Base-by-base conservation (phyloP, 1,140 invertebrate species). In the Drosophila ercepeae region DNA sequence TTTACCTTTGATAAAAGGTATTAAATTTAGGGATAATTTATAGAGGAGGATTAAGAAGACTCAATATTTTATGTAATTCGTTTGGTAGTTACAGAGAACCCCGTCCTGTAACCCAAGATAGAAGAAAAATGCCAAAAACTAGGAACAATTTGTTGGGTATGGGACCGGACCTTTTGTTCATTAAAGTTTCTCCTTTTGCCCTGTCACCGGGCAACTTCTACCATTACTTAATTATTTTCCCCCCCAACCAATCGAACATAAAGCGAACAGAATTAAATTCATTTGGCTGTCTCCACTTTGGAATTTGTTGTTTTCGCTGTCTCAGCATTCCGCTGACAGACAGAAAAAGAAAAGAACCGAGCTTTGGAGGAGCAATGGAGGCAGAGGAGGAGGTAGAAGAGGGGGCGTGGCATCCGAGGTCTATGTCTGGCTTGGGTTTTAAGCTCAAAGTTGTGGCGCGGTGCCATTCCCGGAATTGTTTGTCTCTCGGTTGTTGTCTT, bases 381-480 rank as follows among this genome's bases (percentile, higher is more conserved):
- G 50, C 18, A 32, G 45, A 11, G 42, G 13, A 6, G 8, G 23
- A 9, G n/a, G n/a, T 21, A 14, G 55, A 41, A 5, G 19, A 8
- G 48, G 48, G 29, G 13, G 25, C 45, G 55, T 65, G 57, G 58
- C 48, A 55, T 41, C 18, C 42, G 58, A 68, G 39, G 69, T 78
- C 57, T 78, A 75, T 36, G 78, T 73, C 73, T 76, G 54, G 60
- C 44, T 58, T 39, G 53, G 29, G 60, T 19, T 55, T 61, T 27
- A 39, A 49, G 18, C 58, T 82, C 63, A 32, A 53, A 61, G 59
- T 76, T 73, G 60, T 59, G 61, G 61, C 64, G 54, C 36, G 61
- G 59, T 42, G 64, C 79, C 55, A 77, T 86, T 86, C 81, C 63
- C 39, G 63, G 81, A 86, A 86, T 86, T 86, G 76, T 86, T 86